Conservation (phyloP, 1,140 invertebrate genomes). For the Drosophila orosa region DNA sequence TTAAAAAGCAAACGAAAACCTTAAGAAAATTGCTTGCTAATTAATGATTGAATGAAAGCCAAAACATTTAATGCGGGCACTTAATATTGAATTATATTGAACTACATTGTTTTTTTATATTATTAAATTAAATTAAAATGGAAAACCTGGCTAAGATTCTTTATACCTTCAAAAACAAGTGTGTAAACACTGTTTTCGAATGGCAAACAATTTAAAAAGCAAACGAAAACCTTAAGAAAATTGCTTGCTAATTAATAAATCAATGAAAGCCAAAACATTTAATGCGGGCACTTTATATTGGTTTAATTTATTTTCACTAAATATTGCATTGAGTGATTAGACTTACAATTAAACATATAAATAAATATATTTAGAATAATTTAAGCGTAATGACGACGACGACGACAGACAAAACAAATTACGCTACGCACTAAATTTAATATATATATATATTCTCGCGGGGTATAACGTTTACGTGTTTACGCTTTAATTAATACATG, state of each 20-base stretch:
- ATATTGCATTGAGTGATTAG: constrained; percentile 71
- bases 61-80: constrained; percentile 4
- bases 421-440: constrained; percentile 76
- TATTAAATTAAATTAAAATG: too few relatives aligned
- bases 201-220: neutral
- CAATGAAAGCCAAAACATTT: neutral
- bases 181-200: neutral
- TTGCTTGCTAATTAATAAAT: neutral
- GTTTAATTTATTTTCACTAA: constrained; percentile 58
- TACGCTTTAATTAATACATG: constrained; percentile 64
- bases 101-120: too few relatives aligned
- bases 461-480: constrained; percentile 53
- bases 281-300: constrained; percentile 18
- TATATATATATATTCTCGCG: constrained; percentile 48
- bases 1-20: neutral
- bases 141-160: too few relatives aligned
- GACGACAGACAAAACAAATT: constrained; percentile 66
- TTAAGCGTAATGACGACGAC: constrained; percentile 62
- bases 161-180: neutral
- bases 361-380: constrained; percentile 67
- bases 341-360: constrained; percentile 64
- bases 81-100: too few relatives aligned
- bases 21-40: neutral
- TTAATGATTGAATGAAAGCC: neutral
- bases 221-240: neutral